These are phyloP conservation scores for Rhabdornis inornatus DNA, from an alignment of 2,113 vertebrate genomes.

Conservation along the genomic window DNA sequence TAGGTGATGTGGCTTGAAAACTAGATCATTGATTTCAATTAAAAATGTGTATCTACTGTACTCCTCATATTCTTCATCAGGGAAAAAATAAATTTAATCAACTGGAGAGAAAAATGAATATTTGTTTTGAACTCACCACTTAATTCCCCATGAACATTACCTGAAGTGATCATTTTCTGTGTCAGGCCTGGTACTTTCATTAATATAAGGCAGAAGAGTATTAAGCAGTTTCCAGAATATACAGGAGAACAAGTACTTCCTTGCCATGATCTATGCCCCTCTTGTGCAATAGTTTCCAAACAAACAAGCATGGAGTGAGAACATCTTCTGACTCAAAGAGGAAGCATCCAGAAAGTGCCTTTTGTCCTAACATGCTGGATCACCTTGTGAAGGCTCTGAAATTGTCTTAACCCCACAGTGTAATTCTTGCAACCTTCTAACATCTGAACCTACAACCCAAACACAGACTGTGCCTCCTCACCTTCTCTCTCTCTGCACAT, in stretches of 20 bases:
- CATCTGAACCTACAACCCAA: background rate
- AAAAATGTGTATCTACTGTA: background rate
- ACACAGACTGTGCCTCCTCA: background rate
- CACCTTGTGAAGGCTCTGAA: background rate
- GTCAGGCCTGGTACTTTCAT: background rate
- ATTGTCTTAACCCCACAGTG: background rate
- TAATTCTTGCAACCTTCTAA: background rate
- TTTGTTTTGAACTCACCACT: background rate
- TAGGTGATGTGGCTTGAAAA: background rate
- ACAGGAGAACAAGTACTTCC: background rate
- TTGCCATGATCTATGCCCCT: background rate
- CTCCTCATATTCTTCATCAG: background rate
- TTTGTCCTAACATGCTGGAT: background rate
- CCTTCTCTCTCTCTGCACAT: background rate
- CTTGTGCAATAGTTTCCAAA: background rate
- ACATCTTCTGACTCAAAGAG: background rate
- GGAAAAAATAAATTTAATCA: background rate
- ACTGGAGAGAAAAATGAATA: background rate
- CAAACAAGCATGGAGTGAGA: background rate
- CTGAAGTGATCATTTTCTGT: background rate
- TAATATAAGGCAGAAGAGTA: background rate
- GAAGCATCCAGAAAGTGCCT: background rate
- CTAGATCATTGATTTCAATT: constrained; percentile 1
- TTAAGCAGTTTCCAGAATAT: background rate
- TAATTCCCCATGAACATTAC: background rate